A percentile compares a stretch with the other conserved stretches of the same genome.
Conservation (phyloP, 1,140 invertebrate genomes). For the Galleria mellonella region DNA sequence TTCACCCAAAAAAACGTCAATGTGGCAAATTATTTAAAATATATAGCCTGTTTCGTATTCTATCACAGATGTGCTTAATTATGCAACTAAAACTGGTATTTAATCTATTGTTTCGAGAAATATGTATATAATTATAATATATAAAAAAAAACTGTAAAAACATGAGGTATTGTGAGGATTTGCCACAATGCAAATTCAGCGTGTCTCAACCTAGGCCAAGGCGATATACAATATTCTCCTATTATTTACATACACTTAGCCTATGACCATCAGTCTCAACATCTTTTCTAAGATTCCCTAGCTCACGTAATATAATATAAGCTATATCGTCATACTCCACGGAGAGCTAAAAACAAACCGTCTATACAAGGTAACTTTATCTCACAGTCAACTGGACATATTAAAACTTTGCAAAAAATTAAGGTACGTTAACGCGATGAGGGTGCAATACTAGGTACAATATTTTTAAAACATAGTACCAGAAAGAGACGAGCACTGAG, state of each 20-base stretch:
- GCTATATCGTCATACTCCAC: slow-evolving; percentile 45
- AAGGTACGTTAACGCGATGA: slow-evolving; percentile 47
- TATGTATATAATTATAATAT: slow-evolving; percentile 22
- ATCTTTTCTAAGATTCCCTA: slow-evolving; percentile 56
- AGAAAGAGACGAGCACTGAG: slow-evolving; percentile 50
- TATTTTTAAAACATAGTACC: slow-evolving; percentile 56
- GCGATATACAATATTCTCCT: slow-evolving; percentile 68
- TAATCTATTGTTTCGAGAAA: slow-evolving; percentile 41
- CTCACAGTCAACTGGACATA: slow-evolving; percentile 55
- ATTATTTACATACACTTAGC: slow-evolving; percentile 71
- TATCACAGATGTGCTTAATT: slow-evolving; percentile 68
- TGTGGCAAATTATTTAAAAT: slow-evolving; percentile 40
- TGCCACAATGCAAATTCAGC: slow-evolving; percentile 49
- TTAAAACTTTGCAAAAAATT: slow-evolving; percentile 27
- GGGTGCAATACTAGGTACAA: slow-evolving; percentile 42
- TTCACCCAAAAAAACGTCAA: slow-evolving; percentile 25
- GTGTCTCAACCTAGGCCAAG: slow-evolving; percentile 64
- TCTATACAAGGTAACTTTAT: slow-evolving; percentile 60
- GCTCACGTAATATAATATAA: slow-evolving; percentile 55
- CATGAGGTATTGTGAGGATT: slow-evolving; percentile 25
- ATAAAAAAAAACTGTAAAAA: slow-evolving; percentile 29
- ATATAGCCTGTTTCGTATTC: slow-evolving; percentile 55
- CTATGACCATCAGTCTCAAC: slow-evolving; percentile 70
- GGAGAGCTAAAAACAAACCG: slow-evolving; percentile 58
- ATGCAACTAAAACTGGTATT: slow-evolving; percentile 51